A percentile compares a stretch with the other conserved stretches of the same genome.
phyloP scores from a whole-genome alignment of 2,888 invertebrate genomes.

The Cheilosia vernalis region DNA sequence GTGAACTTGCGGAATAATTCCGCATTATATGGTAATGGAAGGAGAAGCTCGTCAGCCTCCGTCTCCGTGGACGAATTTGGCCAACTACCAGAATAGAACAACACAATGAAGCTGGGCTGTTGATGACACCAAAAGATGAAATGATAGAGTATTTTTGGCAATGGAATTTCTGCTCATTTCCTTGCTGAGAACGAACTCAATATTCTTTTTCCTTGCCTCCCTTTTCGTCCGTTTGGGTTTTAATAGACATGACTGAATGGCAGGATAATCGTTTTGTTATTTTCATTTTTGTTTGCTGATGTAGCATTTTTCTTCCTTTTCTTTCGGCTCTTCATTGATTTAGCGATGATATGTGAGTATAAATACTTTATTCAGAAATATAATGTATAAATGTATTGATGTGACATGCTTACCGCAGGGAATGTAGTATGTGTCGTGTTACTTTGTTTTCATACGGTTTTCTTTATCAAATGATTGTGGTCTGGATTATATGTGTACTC shows the following conservation, averaged over 20 bases:
- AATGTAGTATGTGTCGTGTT: not conserved
- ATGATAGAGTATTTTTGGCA: conserved; percentile 74
- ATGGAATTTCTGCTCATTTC: conserved; percentile 53
- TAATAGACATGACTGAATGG: conserved; percentile 68
- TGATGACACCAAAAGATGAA: conserved; percentile 79
- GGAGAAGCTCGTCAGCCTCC: conserved; percentile 7
- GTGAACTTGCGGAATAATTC: conserved; percentile 70
- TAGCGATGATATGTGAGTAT: not conserved
- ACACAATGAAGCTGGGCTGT: conserved; percentile 77
- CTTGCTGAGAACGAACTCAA: conserved; percentile 42
- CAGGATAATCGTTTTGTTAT: conserved; percentile 74
- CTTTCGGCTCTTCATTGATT: conserved; percentile 45
- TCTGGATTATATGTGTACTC: too few relatives aligned
- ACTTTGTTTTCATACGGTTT: not conserved
- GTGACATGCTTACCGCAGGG: conserved; percentile 16
- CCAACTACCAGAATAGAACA: conserved; percentile 77
- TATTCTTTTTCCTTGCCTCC: conserved; percentile 9
- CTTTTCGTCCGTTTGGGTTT: conserved; percentile 37
- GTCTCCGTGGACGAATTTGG: conserved; percentile 77
- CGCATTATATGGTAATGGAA: conserved; percentile 60
- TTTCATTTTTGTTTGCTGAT: conserved; percentile 70
- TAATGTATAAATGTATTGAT: conserved; percentile 2
- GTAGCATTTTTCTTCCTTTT: conserved; percentile 58
- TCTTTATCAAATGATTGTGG: too few relatives aligned
- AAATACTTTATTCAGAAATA: conserved; percentile 14